phyloP scores from a whole-genome alignment of 1,140 invertebrate species.

The Drosophila murphyi region DNA sequence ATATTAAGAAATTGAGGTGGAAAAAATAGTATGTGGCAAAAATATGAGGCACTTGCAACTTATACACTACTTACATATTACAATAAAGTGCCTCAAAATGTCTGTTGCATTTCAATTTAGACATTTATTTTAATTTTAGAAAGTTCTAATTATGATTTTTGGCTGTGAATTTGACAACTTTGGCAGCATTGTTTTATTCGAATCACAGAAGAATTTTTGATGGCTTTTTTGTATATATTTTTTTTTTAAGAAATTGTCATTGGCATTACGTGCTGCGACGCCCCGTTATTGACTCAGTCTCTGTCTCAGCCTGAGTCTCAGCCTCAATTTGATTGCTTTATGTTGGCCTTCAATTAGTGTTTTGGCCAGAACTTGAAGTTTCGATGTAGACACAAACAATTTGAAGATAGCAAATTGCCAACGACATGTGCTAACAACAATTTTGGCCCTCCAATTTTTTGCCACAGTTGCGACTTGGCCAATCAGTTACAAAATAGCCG shows the following conservation, averaged over 20 bases:
- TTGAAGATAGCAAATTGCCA: slow-evolving; percentile 64
- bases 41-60: too few relatives aligned
- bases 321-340: slow-evolving; percentile 15
- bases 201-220: neutral
- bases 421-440: slow-evolving; percentile 57
- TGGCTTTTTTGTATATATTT: neutral
- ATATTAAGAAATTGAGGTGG: too few relatives aligned
- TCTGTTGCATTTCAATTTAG: neutral
- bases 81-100: too few relatives aligned
- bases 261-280: slow-evolving; percentile 35
- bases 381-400: slow-evolving; percentile 60
- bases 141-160: too few relatives aligned
- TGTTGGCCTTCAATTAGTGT: slow-evolving; percentile 73
- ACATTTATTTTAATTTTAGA: neutral
- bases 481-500: slow-evolving; percentile 41
- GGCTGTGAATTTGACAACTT: too few relatives aligned
- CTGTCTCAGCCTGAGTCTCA: neutral
- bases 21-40: too few relatives aligned
- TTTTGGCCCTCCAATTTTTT: slow-evolving; percentile 1
- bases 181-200: too few relatives aligned
- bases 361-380: slow-evolving; percentile 48
- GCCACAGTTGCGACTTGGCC: slow-evolving; percentile 32
- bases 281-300: neutral
- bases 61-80: too few relatives aligned
- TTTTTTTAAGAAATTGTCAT: neutral